Base-by-base conservation (phyloP, 2,113 vertebrate species). In the Pelecanus crispus region DNA sequence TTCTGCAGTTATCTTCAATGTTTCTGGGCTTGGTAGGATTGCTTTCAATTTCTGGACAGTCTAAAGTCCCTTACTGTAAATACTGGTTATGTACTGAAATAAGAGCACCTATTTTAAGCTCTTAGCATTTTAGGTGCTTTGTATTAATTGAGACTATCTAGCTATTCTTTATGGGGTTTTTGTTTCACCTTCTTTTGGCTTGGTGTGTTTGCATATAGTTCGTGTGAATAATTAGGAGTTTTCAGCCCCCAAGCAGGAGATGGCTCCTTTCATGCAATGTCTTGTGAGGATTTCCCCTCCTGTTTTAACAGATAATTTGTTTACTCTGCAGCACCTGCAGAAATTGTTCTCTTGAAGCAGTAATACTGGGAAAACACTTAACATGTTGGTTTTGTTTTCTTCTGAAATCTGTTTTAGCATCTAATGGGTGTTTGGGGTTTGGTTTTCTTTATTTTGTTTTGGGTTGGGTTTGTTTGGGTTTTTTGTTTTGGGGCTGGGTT, bases 181-280 rank as follows among this genome's bases (percentile, higher is more conserved):
- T 45, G 15, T 80, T 88, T 73, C 34, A 36, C 1, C 0, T 42
- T 79, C 26, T 42, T 90, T 61, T 65, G 71, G 29, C 62, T 68
- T 0, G 0, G 8, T 56, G 38, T 29, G 26, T 49, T 52, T 59
- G 40, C n/a, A 18, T 42, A 9, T 28, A 67, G 32, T 8, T 16
- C 11, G 19, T 52, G 62, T 47, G 34, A 56, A 20, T 13, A 49
- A 53, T 55, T 26, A 12, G 11, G 38, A 45, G 22, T 72, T 92
- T 56, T 9, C 66, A 86, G 38, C 17, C 42, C 45, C 53, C 10
- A 10, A 17, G 28, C 24, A 44, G 62, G 38, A 82, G 52, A 12
- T 13, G 26, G 40, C 40, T 86, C 9, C 40, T 77, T 75, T n/a
- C 29, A 38, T 32, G n/a, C 26, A 53, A 36, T 2, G 3, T 53